Evolutionary conservation across 1,140 invertebrate species (phyloP).

Genomic region (Hormaphis cornu): DNA sequence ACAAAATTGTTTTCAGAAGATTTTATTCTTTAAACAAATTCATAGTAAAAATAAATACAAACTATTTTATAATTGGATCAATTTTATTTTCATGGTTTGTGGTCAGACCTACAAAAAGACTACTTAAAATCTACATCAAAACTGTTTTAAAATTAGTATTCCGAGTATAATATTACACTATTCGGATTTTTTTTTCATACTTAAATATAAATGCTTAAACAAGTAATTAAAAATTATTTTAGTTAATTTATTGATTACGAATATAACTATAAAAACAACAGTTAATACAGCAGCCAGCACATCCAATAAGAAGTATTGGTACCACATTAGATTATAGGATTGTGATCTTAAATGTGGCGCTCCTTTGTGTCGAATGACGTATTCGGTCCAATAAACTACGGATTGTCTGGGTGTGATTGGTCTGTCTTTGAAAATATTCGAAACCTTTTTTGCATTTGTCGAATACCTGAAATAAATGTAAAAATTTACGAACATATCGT

Average conservation of each 20-base stretch:
- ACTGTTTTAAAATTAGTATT: no score
- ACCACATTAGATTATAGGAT: slow-evolving; percentile 22
- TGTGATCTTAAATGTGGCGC: slow-evolving; percentile 33
- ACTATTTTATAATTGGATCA: no score
- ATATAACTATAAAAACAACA: neutral
- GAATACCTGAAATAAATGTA: neutral
- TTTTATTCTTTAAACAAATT: no score
- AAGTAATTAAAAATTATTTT: neutral
- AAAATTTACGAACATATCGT: neutral
- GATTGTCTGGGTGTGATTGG: slow-evolving; percentile 46
- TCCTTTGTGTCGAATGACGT: slow-evolving; percentile 44
- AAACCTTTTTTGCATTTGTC: neutral
- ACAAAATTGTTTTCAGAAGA: no score
- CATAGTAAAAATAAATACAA: no score
- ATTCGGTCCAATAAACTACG: slow-evolving; percentile 53
- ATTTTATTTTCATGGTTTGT: no score
- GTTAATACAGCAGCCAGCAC: slow-evolving; percentile 4
- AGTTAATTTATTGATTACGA: neutral
- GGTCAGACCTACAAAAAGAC: no score
- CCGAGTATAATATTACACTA: no score
- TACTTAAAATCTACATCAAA: no score
- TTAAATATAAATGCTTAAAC: neutral
- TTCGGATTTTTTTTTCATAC: neutral
- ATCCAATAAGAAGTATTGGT: slow-evolving; percentile 35
- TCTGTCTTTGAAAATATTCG: slow-evolving; percentile 32